Evolutionary conservation across 2,888 invertebrate genomes (phyloP).

Genomic region (Alloplasta piceator): DNA sequence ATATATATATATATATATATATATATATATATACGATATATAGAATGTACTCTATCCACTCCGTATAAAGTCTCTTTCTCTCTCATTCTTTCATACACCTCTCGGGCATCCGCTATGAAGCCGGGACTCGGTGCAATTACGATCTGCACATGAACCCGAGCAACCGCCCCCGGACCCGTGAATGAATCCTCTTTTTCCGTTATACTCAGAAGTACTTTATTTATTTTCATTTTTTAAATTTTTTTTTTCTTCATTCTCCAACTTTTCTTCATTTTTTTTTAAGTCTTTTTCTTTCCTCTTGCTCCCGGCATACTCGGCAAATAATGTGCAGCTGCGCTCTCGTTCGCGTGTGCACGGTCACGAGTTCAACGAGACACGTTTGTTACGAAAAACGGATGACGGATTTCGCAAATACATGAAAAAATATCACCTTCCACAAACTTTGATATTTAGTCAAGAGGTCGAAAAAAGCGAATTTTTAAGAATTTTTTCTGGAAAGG

Average conservation of each 20-base stretch:
- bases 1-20: constrained; percentile 22
- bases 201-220: constrained; percentile 31
- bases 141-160: constrained; percentile 64
- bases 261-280: constrained; percentile 43
- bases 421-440: too few species aligned
- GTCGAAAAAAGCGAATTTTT: neutral
- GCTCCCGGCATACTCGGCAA: constrained; percentile 62
- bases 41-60: constrained; percentile 52
- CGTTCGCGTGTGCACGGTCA: constrained; percentile 23
- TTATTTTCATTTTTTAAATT: constrained; percentile 39
- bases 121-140: constrained; percentile 73
- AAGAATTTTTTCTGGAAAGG: neutral
- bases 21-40: constrained; percentile 51
- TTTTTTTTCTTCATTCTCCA: constrained; percentile 53
- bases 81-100: constrained; percentile 21
- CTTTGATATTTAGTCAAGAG: too few species aligned
- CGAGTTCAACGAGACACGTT: neutral
- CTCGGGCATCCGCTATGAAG: constrained; percentile 63
- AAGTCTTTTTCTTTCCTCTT: constrained; percentile 31
- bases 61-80: constrained; percentile 41
- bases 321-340: constrained; percentile 63
- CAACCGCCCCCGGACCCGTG: constrained; percentile 72
- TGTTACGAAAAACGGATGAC: neutral
- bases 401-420: neutral
- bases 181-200: constrained; percentile 74